Percentiles rank a stretch among this genome's conserved stretches.
Evolutionary conservation across 2,797 vertebrate genomes (phyloP).

Genomic region (Columba guinea): DNA sequence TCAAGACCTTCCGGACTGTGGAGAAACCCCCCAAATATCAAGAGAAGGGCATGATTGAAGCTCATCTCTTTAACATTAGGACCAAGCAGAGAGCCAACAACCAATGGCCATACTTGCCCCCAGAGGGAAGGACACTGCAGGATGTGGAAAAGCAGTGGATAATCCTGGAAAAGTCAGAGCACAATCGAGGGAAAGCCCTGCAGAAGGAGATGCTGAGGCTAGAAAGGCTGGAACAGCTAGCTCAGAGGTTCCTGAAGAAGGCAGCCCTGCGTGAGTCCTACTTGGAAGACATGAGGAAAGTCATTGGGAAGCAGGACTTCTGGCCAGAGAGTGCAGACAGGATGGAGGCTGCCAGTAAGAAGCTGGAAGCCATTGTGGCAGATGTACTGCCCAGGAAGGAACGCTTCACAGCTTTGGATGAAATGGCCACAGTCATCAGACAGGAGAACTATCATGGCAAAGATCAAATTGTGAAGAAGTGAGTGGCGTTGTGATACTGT

Average conservation of each 20-base stretch:
- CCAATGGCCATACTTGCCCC: constrained; percentile 82
- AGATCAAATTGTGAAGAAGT: constrained; percentile 78
- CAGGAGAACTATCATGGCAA: constrained; percentile 85
- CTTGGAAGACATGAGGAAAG: constrained; percentile 80
- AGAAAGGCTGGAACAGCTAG: constrained; percentile 87
- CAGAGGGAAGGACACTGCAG: constrained; percentile 79
- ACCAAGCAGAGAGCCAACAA: constrained; percentile 88
- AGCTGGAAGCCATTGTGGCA: constrained; percentile 84
- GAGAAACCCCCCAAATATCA: constrained; percentile 90
- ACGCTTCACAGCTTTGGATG: constrained; percentile 80
- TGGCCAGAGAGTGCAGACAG: constrained; percentile 69
- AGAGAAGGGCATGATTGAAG: constrained; percentile 86
- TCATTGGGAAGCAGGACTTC: constrained; percentile 80
- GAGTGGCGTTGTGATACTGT: not conserved
- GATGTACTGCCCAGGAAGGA: constrained; percentile 83
- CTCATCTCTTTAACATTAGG: constrained; percentile 86
- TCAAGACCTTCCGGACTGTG: constrained; percentile 85
- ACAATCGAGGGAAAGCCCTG: constrained; percentile 81
- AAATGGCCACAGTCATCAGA: constrained; percentile 80
- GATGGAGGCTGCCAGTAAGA: constrained; percentile 79
- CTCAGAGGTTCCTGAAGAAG: constrained; percentile 84
- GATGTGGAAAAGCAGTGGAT: constrained; percentile 87
- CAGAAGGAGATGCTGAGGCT: constrained; percentile 83
- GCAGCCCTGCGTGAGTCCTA: constrained; percentile 85
- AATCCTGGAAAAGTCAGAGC: constrained; percentile 84